Percentiles rank a stretch among this genome's conserved stretches.
These are phyloP conservation scores for Phyllotreta striolata DNA, from an alignment of 2,888 invertebrate species.

Conservation along the genomic window DNA sequence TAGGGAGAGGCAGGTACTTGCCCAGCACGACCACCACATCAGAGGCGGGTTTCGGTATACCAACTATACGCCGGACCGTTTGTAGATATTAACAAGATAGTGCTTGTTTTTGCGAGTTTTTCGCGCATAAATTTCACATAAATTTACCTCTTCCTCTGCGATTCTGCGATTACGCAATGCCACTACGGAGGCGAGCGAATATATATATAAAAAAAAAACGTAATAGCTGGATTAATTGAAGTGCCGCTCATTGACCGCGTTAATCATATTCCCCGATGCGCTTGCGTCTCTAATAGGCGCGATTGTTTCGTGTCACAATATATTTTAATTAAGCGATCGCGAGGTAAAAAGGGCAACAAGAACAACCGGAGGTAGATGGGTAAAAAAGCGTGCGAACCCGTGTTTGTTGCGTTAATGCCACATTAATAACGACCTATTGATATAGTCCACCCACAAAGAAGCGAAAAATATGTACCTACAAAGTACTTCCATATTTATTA, in stretches of 20 bases:
- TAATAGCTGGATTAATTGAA: constrained; percentile 11
- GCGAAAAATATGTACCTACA: background rate
- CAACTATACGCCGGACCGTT: too few relatives aligned
- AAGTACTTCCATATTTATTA: too few relatives aligned
- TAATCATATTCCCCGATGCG: constrained; percentile 20
- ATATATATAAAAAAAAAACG: background rate
- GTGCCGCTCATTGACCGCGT: constrained; percentile 20
- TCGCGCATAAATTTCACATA: too few relatives aligned
- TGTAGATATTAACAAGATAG: too few relatives aligned
- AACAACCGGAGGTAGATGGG: constrained; percentile 27
- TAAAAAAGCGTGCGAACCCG: constrained; percentile 45
- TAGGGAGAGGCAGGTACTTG: constrained; percentile 30
- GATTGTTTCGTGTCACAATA: constrained; percentile 40
- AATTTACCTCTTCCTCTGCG: too few relatives aligned
- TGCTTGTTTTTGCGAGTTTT: too few relatives aligned
- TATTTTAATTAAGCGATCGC: constrained; percentile 39
- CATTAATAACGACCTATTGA: constrained; percentile 45
- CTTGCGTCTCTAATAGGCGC: constrained; percentile 17
- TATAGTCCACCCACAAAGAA: constrained; percentile 2
- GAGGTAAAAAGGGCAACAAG: constrained; percentile 30
- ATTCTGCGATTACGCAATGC: background rate
- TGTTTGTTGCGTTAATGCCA: constrained; percentile 44
- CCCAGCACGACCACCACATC: constrained; percentile 16
- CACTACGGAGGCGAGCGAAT: background rate
- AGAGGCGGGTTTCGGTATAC: constrained; percentile 20